Evolutionary conservation across 2,797 vertebrate species (phyloP), one percentile per base, ranked within the genome.

Genomic region (Sebastes trivittatus): DNA sequence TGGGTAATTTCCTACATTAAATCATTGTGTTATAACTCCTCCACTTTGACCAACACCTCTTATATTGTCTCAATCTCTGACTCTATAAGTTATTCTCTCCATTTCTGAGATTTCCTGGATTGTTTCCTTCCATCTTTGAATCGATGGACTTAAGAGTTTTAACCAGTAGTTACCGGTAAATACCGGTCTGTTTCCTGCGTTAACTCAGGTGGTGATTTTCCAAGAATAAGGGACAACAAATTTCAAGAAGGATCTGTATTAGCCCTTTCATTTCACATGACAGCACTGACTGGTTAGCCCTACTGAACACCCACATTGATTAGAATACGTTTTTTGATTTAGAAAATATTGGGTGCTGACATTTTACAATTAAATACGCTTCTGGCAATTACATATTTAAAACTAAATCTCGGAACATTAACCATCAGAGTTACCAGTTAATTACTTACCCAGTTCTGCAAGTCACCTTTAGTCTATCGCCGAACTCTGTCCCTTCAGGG

Each of bases 401-500:
- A 68, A 23, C 3, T 1, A 42, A 46, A 30, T 29, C 20, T 34
- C 1, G 25, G 1, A 72, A 49, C 9, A 67, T 38, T 6, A 6
- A 18, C 1, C 11, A 30, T 65, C 9, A 61, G 2, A 32, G 49
- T 25, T 36, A 25, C 25, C 6, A 38, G 18, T 13, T 38, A 14
- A 61, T 71, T 18, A 75, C 82, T 80, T n/a, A 92, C 90, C 90
- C 88, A 0, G 0, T 0, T 5, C 83, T 58, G 62, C 90, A 91
- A 16, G 0, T 11, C 8, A 75, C 16, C 8, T 1, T 2, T n/a
- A 71, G 10, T n/a, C 0, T 55, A 74, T 32, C 80, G 1, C 93
- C 93, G 80, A 89, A 94, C 0, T 25, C 0, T 9, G 0, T 29
- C 8, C 84, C 91, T 2, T 0, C 0, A 4, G 0, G 0, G 27